Evolutionary conservation across 2,888 invertebrate species (phyloP).

Genomic region (Eupithecia vulgata): DNA sequence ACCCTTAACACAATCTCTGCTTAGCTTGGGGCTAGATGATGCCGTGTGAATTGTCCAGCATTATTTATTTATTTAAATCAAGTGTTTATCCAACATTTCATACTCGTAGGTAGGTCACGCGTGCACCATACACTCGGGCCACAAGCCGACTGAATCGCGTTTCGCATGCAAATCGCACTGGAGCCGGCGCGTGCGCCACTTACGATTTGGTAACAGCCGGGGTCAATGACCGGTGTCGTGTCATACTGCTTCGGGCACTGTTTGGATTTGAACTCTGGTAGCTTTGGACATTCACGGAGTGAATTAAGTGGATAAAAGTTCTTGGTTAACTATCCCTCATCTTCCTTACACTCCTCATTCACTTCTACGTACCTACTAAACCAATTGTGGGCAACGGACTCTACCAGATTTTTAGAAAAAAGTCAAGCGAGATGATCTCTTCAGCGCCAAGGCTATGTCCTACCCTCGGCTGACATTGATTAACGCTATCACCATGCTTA

Average conservation of each 20-base stretch:
- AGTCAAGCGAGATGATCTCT: no score
- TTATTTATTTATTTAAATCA: no score
- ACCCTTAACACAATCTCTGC: no score
- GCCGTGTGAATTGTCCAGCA: no score
- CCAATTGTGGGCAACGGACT: no score
- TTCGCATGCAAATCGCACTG: conserved; percentile 55
- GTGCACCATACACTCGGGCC: conserved; percentile 13
- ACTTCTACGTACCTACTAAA: no score
- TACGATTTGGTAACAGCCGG: conserved; percentile 57
- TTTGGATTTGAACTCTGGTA: neutral
- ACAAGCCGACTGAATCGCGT: conserved; percentile 45
- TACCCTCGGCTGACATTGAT: no score
- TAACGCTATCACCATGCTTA: no score
- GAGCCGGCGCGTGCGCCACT: conserved; percentile 42
- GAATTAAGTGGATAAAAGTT: neutral
- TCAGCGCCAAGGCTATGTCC: no score
- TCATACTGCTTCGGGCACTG: neutral
- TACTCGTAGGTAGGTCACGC: neutral
- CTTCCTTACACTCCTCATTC: no score
- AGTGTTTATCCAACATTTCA: neutral
- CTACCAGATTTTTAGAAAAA: no score
- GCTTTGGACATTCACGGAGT: neutral
- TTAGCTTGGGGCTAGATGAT: no score
- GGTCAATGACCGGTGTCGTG: conserved; percentile 54
- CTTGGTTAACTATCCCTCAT: neutral